Evolutionary conservation across 2,888 invertebrate species (phyloP), one percentile per base, ranked within the genome.

Genomic region (Phalangium opilio): DNA sequence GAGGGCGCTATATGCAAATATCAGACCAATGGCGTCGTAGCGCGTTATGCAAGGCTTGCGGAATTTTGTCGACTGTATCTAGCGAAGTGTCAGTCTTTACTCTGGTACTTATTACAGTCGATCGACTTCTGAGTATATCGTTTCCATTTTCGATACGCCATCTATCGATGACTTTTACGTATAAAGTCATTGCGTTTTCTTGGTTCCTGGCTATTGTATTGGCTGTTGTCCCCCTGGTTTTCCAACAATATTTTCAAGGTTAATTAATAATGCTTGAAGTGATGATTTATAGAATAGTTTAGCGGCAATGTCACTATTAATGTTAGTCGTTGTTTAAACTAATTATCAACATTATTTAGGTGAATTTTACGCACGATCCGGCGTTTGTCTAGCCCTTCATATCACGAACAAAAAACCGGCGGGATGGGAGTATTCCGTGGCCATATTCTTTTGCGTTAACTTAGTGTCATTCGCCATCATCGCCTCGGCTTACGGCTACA

Each of bases 81-180:
- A 67, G 65, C 48, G 68, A 69, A 54, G 59, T 67, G 1, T 67
- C 67, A 1, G 68, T 69, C 12, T 60, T 67, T 19, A 68, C 68
- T 1, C 52, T 69, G 10, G 65, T 66, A 2, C 62, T 67, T 38
- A 68, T 69, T 41, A 67, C 69, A 3, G 50, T 67, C 1, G 68
- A 68, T 49, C 57, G 69, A 12, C 58, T 67, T 15, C 61, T 66
- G 21, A 62, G 64, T 49, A 66, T 67, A 14, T 62, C 64, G 45
- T 66, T 67, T 51, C 65, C 67, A 1, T 59, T 67, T 40, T 54
- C 54, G 11, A 46, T 50, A 33, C 49, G 50, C 12, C 52, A 56
- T 14, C 58, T 64, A 32, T 59, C 55, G 7, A 39, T 53, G 4
- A 52, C 52, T 15, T 54, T 47, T 3, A 59, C 62, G 3, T 51